phyloP scores from a whole-genome alignment of 2,797 vertebrate species.

The Rhadinocentrus ornatus region DNA sequence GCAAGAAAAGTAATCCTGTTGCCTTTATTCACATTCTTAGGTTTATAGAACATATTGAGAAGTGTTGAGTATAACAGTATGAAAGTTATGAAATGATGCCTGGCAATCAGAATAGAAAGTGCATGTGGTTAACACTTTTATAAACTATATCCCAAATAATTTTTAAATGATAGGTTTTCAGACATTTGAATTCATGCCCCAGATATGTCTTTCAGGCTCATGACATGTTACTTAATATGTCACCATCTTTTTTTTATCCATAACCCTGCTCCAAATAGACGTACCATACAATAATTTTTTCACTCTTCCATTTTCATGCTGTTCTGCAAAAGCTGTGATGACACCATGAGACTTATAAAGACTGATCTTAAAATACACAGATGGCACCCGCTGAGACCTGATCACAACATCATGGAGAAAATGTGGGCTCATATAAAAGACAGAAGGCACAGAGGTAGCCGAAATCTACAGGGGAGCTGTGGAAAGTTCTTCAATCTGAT shows the following conservation, averaged over 20 bases:
- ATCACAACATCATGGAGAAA: neutral
- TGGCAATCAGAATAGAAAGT: constrained; percentile 21
- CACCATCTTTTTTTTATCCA: neutral
- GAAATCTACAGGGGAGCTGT: constrained; percentile 1
- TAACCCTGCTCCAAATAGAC: neutral
- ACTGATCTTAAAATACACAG: neutral
- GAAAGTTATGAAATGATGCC: constrained; percentile 15
- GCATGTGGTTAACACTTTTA: constrained; percentile 41
- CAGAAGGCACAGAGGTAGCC: neutral
- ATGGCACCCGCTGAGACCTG: neutral
- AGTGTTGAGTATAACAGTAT: constrained; percentile 13
- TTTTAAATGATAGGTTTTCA: constrained; percentile 50
- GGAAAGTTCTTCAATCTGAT: constrained; percentile 2
- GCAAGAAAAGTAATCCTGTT: neutral
- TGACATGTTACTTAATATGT: constrained; percentile 23
- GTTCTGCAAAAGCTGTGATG: neutral
- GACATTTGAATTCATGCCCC: constrained; percentile 36
- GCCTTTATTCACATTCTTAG: neutral
- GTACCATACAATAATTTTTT: neutral
- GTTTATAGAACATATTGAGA: neutral
- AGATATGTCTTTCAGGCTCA: constrained; percentile 32
- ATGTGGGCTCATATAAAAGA: neutral
- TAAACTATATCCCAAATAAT: constrained; percentile 43
- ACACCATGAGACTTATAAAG: constrained; percentile 9
- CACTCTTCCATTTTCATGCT: neutral